Percentiles rank a stretch among this genome's conserved stretches.
phyloP scores from a whole-genome alignment of 2,888 invertebrate species.

The Ochropleura plecta region DNA sequence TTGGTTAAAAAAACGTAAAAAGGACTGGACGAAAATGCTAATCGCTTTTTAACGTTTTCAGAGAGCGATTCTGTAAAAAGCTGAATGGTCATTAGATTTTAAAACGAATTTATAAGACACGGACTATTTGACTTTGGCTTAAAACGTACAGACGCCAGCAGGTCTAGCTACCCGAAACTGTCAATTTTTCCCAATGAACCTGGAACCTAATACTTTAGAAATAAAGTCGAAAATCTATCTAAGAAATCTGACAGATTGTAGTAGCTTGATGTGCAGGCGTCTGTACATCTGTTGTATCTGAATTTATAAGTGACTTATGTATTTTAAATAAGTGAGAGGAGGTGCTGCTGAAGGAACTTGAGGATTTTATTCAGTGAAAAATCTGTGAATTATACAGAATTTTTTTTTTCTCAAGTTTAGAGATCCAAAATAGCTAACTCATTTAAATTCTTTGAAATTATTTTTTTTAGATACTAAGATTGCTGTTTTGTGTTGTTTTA shows the following conservation, averaged over 20 bases:
- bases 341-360: background rate
- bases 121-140: background rate
- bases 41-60: slow-evolving; percentile 49
- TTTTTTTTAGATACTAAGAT: background rate
- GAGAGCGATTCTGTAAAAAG: slow-evolving; percentile 21
- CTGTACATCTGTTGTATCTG: background rate
- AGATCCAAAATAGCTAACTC: background rate
- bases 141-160: no score
- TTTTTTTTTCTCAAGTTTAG: background rate
- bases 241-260: no score
- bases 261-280: no score
- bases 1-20: slow-evolving; percentile 26
- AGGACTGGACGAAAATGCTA: slow-evolving; percentile 36
- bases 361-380: background rate
- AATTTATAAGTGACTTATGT: background rate
- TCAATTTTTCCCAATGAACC: no score
- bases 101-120: slow-evolving; percentile 26
- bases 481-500: no score
- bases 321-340: background rate
- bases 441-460: background rate
- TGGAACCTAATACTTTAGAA: no score
- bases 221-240: no score
- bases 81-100: slow-evolving; percentile 24
- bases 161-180: no score
- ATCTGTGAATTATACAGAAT: background rate